A percentile compares a stretch with the other conserved stretches of the same genome.
phyloP scores from a whole-genome alignment of 2,113 vertebrate species.

The Rhabdornis inornatus region DNA sequence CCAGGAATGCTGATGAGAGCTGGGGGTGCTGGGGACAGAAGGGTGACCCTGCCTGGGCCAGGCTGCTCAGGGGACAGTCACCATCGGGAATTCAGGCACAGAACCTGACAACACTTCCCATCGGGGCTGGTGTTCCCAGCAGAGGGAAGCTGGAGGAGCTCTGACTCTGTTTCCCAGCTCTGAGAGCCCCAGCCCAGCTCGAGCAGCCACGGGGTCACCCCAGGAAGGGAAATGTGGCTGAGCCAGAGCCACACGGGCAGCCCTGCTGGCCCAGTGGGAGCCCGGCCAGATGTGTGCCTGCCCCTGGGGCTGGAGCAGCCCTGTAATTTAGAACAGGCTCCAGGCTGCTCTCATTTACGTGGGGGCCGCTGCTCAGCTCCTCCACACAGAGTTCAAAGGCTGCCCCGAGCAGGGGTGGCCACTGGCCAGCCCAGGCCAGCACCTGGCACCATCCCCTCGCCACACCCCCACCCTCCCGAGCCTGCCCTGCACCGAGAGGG shows the following conservation, averaged over 20 bases:
- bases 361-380: neutral
- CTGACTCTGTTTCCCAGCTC: neutral
- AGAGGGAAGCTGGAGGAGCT: neutral
- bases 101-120: neutral
- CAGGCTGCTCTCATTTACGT: slow-evolving; percentile 26
- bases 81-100: rapidly evolving
- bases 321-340: slow-evolving; percentile 19
- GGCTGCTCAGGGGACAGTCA: rapidly evolving
- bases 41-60: neutral
- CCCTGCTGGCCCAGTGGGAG: neutral
- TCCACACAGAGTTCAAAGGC: slow-evolving; percentile 38
- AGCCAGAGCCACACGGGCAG: neutral
- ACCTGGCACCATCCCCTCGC: neutral
- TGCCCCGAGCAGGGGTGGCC: neutral
- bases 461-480: rapidly evolving
- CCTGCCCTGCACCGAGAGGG: neutral
- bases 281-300: slow-evolving; percentile 32
- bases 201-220: neutral
- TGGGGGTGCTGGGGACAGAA: neutral
- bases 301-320: neutral
- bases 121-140: neutral
- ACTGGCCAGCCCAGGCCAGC: neutral
- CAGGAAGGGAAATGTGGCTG: neutral
- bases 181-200: neutral
- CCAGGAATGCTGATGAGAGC: neutral